A percentile compares a stretch with the other conserved stretches of the same genome.
phyloP scores from a whole-genome alignment of 1,140 invertebrate species.

The Lethocerus indicus region DNA sequence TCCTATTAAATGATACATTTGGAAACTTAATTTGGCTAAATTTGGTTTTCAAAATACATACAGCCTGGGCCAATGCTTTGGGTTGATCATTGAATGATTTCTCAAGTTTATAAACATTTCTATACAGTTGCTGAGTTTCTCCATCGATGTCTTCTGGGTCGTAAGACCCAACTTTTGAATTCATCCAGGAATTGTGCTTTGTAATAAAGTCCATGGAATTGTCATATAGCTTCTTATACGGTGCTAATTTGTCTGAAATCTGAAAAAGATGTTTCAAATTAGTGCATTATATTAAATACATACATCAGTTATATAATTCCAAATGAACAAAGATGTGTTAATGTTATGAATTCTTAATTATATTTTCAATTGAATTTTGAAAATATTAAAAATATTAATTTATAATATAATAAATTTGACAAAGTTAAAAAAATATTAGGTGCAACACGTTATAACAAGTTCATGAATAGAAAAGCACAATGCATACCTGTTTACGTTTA shows the following conservation, averaged over 20 bases:
- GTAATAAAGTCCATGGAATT: constrained; percentile 68
- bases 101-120: constrained; percentile 74
- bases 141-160: constrained; percentile 79
- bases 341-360: background rate
- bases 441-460: too few species aligned
- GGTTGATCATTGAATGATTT: constrained; percentile 59
- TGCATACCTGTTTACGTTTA: constrained; percentile 41
- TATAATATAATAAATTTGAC: background rate
- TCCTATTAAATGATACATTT: background rate
- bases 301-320: background rate
- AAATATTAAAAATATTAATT: background rate
- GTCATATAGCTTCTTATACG: constrained; percentile 82
- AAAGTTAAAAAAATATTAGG: too few species aligned
- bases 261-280: constrained; percentile 10
- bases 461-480: too few species aligned
- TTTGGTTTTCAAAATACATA: constrained; percentile 26
- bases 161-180: constrained; percentile 60
- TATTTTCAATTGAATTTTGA: background rate
- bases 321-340: background rate
- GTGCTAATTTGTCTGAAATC: constrained; percentile 25
- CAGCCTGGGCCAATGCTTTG: constrained; percentile 39
- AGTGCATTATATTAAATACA: background rate
- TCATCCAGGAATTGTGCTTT: constrained; percentile 70
- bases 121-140: constrained; percentile 62
- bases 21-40: too few species aligned